A percentile compares a stretch with the other conserved stretches of the same genome.
phyloP scores from a whole-genome alignment of 2,888 invertebrate species.

The Cephus runcator region DNA sequence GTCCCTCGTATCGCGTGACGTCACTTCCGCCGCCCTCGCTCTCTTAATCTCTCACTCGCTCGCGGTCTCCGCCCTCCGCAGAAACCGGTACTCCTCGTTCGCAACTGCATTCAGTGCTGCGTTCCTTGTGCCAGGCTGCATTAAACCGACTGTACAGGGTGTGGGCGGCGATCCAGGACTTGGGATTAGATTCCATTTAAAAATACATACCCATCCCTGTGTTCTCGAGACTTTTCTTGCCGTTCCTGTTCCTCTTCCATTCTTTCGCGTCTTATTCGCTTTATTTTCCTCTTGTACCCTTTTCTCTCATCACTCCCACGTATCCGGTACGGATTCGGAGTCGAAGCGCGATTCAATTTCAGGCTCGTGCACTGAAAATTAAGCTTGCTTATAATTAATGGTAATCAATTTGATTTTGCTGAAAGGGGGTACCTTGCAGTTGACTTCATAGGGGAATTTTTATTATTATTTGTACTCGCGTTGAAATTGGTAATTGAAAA shows the following conservation, averaged over 20 bases:
- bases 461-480: not conserved
- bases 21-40: slow-evolving; percentile 49
- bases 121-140: not conserved
- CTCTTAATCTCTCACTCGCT: slow-evolving; percentile 12
- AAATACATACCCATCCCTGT: not conserved
- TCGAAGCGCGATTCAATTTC: not conserved
- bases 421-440: not conserved
- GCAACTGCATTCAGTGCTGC: not conserved
- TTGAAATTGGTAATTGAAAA: not conserved
- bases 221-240: not conserved
- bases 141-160: slow-evolving; percentile 6
- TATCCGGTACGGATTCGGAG: not conserved
- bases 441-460: too few species aligned
- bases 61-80: slow-evolving; percentile 16
- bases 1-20: slow-evolving; percentile 28
- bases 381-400: not conserved
- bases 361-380: not conserved
- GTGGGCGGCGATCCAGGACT: slow-evolving; percentile 38
- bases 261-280: not conserved
- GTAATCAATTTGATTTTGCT: not conserved
- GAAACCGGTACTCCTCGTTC: slow-evolving; percentile 21
- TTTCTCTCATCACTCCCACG: not conserved
- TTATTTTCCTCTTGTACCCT: not conserved
- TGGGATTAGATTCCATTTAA: slow-evolving; percentile 37
- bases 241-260: not conserved